Base-by-base conservation (phyloP, 1,140 invertebrate species). In the Papilio xuthus region DNA sequence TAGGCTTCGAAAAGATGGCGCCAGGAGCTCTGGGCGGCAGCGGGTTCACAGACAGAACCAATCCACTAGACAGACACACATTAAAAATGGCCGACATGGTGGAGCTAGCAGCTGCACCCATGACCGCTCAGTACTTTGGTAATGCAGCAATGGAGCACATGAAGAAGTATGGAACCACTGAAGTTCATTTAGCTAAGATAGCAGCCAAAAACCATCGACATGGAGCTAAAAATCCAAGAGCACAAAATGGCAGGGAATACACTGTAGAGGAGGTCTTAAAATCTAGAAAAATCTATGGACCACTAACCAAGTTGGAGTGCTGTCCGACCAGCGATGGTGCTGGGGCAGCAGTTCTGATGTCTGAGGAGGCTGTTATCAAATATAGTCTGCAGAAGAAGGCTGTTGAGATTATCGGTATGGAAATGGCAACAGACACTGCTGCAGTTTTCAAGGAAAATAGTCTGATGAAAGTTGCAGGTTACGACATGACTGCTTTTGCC, bases 1-100 rank as follows among this genome's bases (percentile, higher is more conserved):
- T 99, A 67, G 99, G 99, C 6, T 99, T 99, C 93, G 99, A 99
- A 88, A 99, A 99, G 94, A 99, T 99, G 99, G 96, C 99, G 84
- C 95, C 96, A 69, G 99, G 99, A 0, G 98, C 99, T 18, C 94
- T 99, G 2, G 95, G 95, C 20, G 95, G 96, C 0, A 82, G 85
- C 53, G 97, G 96, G 94, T 99, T 96, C 89, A 95, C 94, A 69
- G 99, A 99, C 90, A 96, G 99, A 72, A 97, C 98, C 0, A 98
- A 98, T 94, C 99, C 99, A 18, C 95, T 99, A 94, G 98, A 99
- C 71, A 98, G 97, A 85, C 99, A 99, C 91, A 96, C 99, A 15
- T 95, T 97, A 77, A 94, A 97, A 78, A 97, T 99, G 97, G 94
- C 95, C 1, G 96, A 99, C 70, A 91, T 97, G 15, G 95, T 96